Percentiles rank a stretch among this genome's conserved stretches.
Conservation (phyloP, 2,113 vertebrate species). For the Esox niger region DNA sequence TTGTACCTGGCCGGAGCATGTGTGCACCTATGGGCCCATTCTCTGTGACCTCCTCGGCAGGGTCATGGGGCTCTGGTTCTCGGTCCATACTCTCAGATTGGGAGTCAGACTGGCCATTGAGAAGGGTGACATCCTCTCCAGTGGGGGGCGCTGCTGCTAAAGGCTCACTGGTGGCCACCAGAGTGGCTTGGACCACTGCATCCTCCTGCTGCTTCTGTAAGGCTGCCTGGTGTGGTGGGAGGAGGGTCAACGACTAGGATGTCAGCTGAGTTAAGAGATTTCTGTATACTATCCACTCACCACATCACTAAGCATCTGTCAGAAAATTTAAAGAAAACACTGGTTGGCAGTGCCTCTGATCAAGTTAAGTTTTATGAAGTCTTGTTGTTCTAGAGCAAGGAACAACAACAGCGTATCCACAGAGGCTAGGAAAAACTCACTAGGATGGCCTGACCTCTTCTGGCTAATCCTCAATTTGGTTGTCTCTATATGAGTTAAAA, state of each 20-base stretch:
- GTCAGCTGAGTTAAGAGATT: not conserved
- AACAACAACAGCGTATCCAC: too few relatives aligned
- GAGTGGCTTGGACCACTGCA: slow-evolving; percentile 63
- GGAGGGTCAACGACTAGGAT: not conserved
- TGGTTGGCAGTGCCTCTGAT: not conserved
- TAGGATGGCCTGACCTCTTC: too few relatives aligned
- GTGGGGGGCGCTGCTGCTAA: slow-evolving; percentile 35
- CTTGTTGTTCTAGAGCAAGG: too few relatives aligned
- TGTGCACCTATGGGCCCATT: slow-evolving; percentile 82
- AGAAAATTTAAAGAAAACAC: too few relatives aligned
- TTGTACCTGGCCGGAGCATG: not conserved
- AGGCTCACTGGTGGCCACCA: slow-evolving; percentile 64
- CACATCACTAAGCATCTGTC: too few relatives aligned
- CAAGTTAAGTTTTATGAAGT: too few relatives aligned
- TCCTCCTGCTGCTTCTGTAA: slow-evolving; percentile 90
- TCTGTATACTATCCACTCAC: too few relatives aligned
- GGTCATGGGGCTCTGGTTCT: slow-evolving; percentile 82
- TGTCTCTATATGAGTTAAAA: too few relatives aligned
- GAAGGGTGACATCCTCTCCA: slow-evolving; percentile 75
- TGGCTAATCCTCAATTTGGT: too few relatives aligned
- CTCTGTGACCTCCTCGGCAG: slow-evolving; percentile 86
- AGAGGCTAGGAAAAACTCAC: too few relatives aligned
- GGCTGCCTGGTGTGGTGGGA: slow-evolving; percentile 75
- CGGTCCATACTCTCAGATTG: slow-evolving; percentile 81
- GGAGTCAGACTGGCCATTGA: slow-evolving; percentile 86